phyloP scores from a whole-genome alignment of 2,888 invertebrate genomes.

The Ellobium chinense region DNA sequence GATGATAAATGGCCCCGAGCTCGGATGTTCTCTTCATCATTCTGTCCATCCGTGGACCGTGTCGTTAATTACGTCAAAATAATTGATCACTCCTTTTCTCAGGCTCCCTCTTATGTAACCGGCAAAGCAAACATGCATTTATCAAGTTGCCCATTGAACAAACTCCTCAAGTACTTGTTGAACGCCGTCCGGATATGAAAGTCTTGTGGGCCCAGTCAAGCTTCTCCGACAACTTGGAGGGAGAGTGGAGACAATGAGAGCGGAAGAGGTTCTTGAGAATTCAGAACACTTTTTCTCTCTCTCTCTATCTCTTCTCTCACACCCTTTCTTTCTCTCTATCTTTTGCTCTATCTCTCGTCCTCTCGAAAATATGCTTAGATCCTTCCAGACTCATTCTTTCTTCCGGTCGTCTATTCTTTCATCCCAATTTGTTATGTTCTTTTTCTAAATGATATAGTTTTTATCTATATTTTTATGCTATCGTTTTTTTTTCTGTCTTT shows the following conservation, averaged over 20 bases:
- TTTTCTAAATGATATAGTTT: no score
- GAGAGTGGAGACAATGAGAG: not conserved
- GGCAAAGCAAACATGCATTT: constrained; percentile 2
- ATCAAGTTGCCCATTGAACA: not conserved
- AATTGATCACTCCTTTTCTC: not conserved
- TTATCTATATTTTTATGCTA: no score
- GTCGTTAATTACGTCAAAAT: not conserved
- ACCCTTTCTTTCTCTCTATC: not conserved
- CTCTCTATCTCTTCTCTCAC: not conserved
- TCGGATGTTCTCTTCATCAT: not conserved
- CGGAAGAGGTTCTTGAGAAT: not conserved
- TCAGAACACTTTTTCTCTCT: not conserved
- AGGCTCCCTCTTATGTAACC: not conserved
- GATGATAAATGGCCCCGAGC: not conserved
- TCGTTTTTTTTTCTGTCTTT: no score
- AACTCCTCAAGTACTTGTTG: not conserved
- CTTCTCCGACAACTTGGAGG: not conserved
- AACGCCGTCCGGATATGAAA: not conserved
- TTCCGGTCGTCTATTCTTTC: not conserved
- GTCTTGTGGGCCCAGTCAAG: not conserved
- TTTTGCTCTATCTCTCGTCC: not conserved
- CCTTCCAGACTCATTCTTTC: not conserved
- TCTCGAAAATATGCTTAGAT: not conserved
- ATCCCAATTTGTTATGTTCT: not conserved
- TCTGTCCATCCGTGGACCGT: not conserved